Conservation (phyloP, 2,888 invertebrate species). For the Dicyrtoma fusca region DNA sequence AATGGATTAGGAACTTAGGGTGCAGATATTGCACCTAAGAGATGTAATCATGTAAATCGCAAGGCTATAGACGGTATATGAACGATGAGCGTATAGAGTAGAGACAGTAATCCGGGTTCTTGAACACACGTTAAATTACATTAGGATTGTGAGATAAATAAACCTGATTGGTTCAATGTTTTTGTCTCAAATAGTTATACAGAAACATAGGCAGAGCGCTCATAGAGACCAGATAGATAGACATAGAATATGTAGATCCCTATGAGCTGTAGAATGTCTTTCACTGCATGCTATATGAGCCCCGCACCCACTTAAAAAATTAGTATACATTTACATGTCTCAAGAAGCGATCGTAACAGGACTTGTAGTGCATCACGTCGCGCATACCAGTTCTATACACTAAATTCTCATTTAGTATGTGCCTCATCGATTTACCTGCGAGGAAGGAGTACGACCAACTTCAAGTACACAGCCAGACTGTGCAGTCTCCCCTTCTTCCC, state of each 20-base stretch:
- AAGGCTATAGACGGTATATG: too few species aligned
- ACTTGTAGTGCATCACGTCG: slow-evolving; percentile 19
- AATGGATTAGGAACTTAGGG: too few species aligned
- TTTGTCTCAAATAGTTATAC: slow-evolving; percentile 11
- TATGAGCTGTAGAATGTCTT: background rate
- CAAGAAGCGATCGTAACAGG: slow-evolving; percentile 17
- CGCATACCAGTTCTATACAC: background rate
- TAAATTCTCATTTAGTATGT: too few species aligned
- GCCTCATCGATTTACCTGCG: background rate
- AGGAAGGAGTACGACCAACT: background rate
- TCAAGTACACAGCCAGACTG: background rate
- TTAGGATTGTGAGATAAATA: slow-evolving; percentile 17
- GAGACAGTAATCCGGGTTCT: slow-evolving; percentile 3
- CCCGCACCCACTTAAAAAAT: slow-evolving; percentile 32
- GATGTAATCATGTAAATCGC: too few species aligned
- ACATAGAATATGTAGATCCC: too few species aligned
- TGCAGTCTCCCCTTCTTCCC: background rate
- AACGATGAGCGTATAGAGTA: too few species aligned
- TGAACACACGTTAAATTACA: slow-evolving; percentile 11
- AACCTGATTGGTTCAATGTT: slow-evolving; percentile 26
- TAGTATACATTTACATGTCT: slow-evolving; percentile 19
- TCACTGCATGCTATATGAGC: slow-evolving; percentile 1
- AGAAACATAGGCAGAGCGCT: background rate
- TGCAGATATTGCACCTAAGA: too few species aligned
- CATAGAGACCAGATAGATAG: too few species aligned